Percentiles rank a stretch among this genome's conserved stretches.
phyloP scores from a whole-genome alignment of 2,113 vertebrate genomes.

The Numida meleagris region DNA sequence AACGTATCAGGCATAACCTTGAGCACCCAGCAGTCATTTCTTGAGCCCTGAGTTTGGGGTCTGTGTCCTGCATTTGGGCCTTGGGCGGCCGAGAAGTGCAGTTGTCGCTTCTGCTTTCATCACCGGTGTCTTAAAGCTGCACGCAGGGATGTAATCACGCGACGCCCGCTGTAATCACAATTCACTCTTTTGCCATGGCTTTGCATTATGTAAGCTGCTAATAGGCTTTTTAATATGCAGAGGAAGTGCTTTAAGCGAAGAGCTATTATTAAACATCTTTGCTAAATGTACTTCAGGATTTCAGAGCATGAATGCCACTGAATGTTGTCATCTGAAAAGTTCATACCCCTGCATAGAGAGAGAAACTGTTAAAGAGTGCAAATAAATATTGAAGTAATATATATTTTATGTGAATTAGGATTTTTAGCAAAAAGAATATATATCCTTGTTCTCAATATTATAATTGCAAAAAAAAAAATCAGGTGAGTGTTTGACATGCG shows the following conservation, averaged over 20 bases:
- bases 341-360: neutral
- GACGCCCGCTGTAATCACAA: neutral
- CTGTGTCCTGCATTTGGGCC: neutral
- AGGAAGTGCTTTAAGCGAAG: neutral
- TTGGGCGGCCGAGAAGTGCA: neutral
- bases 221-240: neutral
- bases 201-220: neutral
- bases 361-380: neutral
- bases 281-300: neutral
- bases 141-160: neutral
- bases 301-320: neutral
- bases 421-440: neutral
- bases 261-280: neutral
- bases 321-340: neutral
- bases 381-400: neutral
- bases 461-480: neutral
- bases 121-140: neutral
- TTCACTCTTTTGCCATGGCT: neutral
- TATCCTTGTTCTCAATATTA: neutral
- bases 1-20: fast-evolving
- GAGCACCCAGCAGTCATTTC: neutral
- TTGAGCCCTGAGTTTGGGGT: neutral
- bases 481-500: neutral
- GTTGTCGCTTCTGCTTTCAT: neutral
- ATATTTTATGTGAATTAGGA: neutral